Evolutionary conservation across 2,888 invertebrate species (phyloP).

Genomic region (Oxycera nigricornis): DNA sequence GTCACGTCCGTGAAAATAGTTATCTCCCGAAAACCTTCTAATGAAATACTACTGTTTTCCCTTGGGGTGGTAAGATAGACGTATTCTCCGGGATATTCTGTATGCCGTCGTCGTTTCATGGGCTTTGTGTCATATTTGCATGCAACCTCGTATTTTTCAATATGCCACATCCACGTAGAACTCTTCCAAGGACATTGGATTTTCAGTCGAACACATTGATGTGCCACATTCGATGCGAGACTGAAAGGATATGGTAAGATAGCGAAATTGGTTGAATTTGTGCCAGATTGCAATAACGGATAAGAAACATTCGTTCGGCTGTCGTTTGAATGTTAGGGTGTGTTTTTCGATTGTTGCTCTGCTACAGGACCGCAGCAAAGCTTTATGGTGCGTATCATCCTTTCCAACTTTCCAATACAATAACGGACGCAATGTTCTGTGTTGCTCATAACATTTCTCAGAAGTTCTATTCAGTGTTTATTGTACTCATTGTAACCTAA

Average conservation of each 20-base stretch:
- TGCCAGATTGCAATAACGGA: slow-evolving; percentile 5
- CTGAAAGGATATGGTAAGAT: not conserved
- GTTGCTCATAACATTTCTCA: not conserved
- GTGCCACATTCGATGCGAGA: not conserved
- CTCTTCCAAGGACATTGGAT: slow-evolving; percentile 13
- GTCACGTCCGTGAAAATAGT: slow-evolving; percentile 42
- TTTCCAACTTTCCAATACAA: not conserved
- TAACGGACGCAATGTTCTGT: not conserved
- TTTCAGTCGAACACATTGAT: not conserved
- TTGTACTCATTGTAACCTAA: not conserved
- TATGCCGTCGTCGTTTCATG: not conserved
- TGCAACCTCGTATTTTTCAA: slow-evolving; percentile 11
- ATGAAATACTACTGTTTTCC: slow-evolving; percentile 40
- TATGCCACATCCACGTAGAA: not conserved
- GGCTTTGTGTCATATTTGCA: slow-evolving; percentile 26
- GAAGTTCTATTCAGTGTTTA: not conserved
- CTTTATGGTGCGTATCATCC: slow-evolving; percentile 15
- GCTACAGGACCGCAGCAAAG: not conserved
- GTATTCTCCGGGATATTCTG: not conserved
- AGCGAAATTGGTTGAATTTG: not conserved
- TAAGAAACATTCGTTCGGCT: slow-evolving; percentile 8
- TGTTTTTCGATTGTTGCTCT: too few relatives aligned
- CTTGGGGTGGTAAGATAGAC: not conserved
- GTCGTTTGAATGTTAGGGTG: too few relatives aligned
- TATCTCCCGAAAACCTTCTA: slow-evolving; percentile 41